These are phyloP conservation scores for Mustela lutreola DNA, from an alignment of 2,113 vertebrate species.

Conservation along the genomic window DNA sequence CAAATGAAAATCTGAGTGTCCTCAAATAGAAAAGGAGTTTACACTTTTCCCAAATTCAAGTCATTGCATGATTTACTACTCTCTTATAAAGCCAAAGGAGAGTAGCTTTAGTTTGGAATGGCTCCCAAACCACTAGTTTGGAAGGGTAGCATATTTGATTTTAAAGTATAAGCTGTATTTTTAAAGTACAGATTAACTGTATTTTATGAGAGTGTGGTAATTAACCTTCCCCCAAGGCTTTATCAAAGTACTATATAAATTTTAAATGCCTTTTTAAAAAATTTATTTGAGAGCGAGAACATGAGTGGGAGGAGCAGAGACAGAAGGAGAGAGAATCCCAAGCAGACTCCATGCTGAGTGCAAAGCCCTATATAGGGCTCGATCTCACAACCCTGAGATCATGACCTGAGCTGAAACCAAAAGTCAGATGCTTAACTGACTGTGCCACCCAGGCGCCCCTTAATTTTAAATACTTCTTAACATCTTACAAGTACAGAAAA, in stretches of 20 bases:
- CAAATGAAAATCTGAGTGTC: background rate
- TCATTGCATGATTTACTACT: conserved; percentile 34
- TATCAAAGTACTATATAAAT: conserved; percentile 42
- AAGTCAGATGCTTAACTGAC: background rate
- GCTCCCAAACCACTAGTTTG: background rate
- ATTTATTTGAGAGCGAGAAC: background rate
- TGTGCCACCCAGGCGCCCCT: background rate
- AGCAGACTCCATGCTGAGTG: background rate
- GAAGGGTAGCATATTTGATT: background rate
- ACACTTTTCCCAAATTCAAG: conserved; percentile 6
- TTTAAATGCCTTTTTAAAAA: background rate
- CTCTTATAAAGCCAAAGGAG: background rate
- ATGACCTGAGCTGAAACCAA: background rate
- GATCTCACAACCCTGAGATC: background rate
- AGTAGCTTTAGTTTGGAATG: background rate
- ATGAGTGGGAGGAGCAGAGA: background rate
- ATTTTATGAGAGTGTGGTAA: conserved; percentile 33
- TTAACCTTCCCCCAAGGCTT: background rate
- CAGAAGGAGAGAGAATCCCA: background rate
- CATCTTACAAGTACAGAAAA: background rate
- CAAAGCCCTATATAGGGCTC: background rate
- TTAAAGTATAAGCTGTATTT: conserved; percentile 31
- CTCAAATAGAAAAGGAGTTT: conserved; percentile 32
- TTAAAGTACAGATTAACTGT: background rate
- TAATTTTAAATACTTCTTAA: background rate